These are phyloP conservation scores for Aplocera efformata DNA, from an alignment of 2,888 invertebrate species.

Conservation along the genomic window DNA sequence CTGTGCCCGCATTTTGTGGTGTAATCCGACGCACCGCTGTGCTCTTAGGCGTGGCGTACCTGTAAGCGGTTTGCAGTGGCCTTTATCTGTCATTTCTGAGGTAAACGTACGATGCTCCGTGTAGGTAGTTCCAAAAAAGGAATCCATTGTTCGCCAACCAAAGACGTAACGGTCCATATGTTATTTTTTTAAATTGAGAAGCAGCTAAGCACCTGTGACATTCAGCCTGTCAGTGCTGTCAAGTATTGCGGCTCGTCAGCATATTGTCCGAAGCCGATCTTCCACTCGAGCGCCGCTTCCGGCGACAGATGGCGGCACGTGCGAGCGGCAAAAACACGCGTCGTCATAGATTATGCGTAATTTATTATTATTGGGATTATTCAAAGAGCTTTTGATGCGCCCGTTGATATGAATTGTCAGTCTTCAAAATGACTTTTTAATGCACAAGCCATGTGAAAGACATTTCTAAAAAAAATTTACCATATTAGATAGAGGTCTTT, in stretches of 20 bases:
- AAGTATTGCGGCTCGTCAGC: conserved; percentile 22
- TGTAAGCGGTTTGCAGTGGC: no score
- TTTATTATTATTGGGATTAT: conserved; percentile 23
- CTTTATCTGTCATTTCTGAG: conserved; percentile 10
- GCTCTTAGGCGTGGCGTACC: no score
- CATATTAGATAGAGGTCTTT: no score
- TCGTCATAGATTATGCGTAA: conserved; percentile 47
- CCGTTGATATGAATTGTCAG: conserved; percentile 14
- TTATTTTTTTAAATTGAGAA: conserved; percentile 12
- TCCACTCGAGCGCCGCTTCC: conserved; percentile 71
- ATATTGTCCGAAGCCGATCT: conserved; percentile 63
- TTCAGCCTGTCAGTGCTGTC: conserved; percentile 31
- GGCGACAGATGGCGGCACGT: conserved; percentile 61
- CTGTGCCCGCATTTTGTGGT: no score
- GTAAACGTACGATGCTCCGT: conserved; percentile 16
- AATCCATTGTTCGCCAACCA: conserved; percentile 15
- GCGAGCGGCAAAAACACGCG: conserved; percentile 39
- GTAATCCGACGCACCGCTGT: no score
- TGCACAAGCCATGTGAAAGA: no score
- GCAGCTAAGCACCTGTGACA: conserved; percentile 40
- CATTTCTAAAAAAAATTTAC: no score
- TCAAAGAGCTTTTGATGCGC: conserved; percentile 3
- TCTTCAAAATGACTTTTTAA: no score
- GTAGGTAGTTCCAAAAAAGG: conserved; percentile 21
- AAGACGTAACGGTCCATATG: conserved; percentile 16